Conservation (phyloP, 2,797 vertebrate genomes). For the Crocidura indochinensis region DNA sequence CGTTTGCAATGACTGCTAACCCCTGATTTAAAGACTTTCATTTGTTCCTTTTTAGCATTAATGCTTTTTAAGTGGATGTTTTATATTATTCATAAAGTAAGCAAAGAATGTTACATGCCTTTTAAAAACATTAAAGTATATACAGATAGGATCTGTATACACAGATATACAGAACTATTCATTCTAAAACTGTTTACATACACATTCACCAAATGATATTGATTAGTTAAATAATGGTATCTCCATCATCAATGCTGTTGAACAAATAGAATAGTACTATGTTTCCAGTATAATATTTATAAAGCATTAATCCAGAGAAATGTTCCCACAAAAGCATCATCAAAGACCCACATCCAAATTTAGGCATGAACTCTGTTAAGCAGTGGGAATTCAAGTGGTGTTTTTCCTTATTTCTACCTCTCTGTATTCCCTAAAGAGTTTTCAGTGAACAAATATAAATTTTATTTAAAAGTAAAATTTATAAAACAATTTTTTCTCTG, state of each 20-base stretch:
- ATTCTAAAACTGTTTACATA: not conserved
- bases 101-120: slow-evolving; percentile 40
- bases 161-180: not conserved
- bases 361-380: not conserved
- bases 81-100: slow-evolving; percentile 24
- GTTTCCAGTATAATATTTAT: slow-evolving; percentile 7
- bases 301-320: not conserved
- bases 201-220: too few species aligned
- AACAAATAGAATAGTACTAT: not conserved
- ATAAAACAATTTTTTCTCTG: slow-evolving; percentile 42
- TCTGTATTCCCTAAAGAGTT: slow-evolving; percentile 32
- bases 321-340: slow-evolving; percentile 16
- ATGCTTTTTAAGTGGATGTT: not conserved
- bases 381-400: not conserved
- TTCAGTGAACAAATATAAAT: not conserved
- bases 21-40: slow-evolving; percentile 1
- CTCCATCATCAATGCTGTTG: not conserved
- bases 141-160: not conserved
- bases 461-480: slow-evolving; percentile 29
- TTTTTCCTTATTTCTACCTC: slow-evolving; percentile 3
- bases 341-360: not conserved
- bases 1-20: not conserved
- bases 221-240: not conserved
- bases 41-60: slow-evolving; percentile 58
- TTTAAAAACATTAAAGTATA: not conserved